Conservation (phyloP, 2,888 invertebrate species). For the Philonicus albiceps region DNA sequence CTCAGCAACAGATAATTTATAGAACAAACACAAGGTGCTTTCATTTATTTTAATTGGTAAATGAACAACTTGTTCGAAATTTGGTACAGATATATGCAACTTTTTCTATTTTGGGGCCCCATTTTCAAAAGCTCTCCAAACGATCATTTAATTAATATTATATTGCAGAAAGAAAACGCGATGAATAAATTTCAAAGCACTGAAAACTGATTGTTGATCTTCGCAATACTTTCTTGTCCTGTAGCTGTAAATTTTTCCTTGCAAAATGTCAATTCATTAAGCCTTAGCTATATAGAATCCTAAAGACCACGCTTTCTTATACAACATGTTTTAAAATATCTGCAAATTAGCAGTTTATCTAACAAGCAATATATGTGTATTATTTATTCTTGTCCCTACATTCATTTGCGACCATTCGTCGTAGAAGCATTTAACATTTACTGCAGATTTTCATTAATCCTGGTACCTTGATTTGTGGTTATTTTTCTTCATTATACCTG, state of each 20-base stretch:
- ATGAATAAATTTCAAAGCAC: too few relatives aligned
- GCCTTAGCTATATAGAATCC: background rate
- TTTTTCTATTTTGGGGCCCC: too few relatives aligned
- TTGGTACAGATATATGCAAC: background rate
- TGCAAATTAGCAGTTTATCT: background rate
- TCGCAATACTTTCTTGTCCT: too few relatives aligned
- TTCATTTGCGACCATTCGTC: background rate
- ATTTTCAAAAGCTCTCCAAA: too few relatives aligned
- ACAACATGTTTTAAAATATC: background rate
- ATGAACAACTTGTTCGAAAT: background rate
- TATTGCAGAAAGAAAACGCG: too few relatives aligned
- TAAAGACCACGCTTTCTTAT: background rate
- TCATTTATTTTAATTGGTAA: background rate
- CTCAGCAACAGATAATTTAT: background rate
- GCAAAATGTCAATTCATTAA: background rate
- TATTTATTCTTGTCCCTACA: background rate
- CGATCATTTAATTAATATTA: too few relatives aligned
- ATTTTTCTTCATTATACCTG: background rate
- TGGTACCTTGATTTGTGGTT: conserved; percentile 2
- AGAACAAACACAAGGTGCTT: background rate
- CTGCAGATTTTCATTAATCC: conserved; percentile 3
- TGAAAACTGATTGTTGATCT: too few relatives aligned
- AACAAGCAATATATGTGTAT: background rate
- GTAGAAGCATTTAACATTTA: background rate
- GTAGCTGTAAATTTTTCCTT: too few relatives aligned